These are phyloP conservation scores for Sebastes oblongus DNA, from an alignment of 2,797 vertebrate species.

Conservation along the genomic window DNA sequence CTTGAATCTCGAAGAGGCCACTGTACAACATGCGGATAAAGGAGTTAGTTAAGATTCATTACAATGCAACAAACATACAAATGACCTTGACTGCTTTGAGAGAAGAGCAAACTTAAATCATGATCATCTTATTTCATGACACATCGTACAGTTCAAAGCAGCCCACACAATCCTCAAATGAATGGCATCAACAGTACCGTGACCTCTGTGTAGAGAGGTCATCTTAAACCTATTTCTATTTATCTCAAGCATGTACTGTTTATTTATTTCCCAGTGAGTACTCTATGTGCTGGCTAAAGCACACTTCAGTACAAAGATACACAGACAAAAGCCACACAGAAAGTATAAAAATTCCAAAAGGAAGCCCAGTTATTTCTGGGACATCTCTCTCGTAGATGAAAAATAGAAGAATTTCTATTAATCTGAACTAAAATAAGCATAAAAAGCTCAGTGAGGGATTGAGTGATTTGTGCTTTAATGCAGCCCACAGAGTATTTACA, in stretches of 20 bases:
- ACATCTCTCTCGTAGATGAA: constrained; percentile 42
- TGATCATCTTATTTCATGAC: neutral
- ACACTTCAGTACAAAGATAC: neutral
- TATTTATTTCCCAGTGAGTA: constrained; percentile 35
- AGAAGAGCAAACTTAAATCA: neutral
- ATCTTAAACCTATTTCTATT: constrained; percentile 15
- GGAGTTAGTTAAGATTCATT: neutral
- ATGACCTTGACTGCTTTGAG: neutral
- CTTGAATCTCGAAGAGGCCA: neutral
- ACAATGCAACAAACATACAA: neutral
- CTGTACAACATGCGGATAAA: neutral
- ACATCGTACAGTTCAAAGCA: neutral
- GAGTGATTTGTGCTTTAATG: constrained; percentile 78
- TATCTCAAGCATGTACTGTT: constrained; percentile 1
- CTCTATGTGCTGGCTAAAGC: neutral
- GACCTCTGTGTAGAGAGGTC: neutral
- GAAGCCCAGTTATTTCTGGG: constrained; percentile 33
- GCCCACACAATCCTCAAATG: neutral
- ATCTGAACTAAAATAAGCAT: constrained; percentile 74
- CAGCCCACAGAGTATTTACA: constrained; percentile 80
- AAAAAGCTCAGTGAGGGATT: constrained; percentile 71
- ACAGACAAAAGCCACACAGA: constrained; percentile 1
- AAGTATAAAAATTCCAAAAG: constrained; percentile 24
- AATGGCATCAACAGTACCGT: neutral
- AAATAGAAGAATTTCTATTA: constrained; percentile 66